phyloP scores from a whole-genome alignment of 2,888 invertebrate species.

The Cyaniris semiargus region DNA sequence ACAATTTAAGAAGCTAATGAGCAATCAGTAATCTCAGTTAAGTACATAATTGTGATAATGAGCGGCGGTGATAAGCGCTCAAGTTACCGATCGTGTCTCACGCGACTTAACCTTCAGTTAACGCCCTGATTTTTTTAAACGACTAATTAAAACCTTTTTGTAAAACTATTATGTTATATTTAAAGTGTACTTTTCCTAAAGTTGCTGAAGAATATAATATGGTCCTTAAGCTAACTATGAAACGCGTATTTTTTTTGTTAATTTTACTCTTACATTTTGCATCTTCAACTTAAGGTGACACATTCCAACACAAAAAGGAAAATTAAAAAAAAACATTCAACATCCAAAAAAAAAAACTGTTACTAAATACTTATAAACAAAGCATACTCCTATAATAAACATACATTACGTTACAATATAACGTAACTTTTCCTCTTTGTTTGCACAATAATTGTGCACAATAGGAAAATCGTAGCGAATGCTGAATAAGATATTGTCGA shows the following conservation, averaged over 20 bases:
- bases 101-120: constrained; percentile 34
- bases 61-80: constrained; percentile 17
- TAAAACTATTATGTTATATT: background rate
- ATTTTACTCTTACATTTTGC: no score
- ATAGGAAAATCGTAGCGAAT: constrained; percentile 72
- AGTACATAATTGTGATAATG: constrained; percentile 25
- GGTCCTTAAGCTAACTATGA: no score
- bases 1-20: constrained; percentile 2
- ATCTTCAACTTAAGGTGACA: no score
- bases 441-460: constrained; percentile 51
- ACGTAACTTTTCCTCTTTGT: background rate
- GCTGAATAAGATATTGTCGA: constrained; percentile 66
- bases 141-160: constrained; percentile 32
- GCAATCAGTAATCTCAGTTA: constrained; percentile 8
- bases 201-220: background rate
- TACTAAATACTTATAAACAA: background rate
- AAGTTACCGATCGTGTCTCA: constrained; percentile 29
- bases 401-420: background rate
- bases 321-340: no score
- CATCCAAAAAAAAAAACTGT: no score
- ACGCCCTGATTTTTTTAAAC: constrained; percentile 37
- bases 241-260: no score
- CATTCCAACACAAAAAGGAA: no score
- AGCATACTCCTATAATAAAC: background rate
- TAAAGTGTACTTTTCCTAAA: background rate